A percentile compares a stretch with the other conserved stretches of the same genome.
phyloP scores from a whole-genome alignment of 2,113 vertebrate species.

The Cavia aperea region DNA sequence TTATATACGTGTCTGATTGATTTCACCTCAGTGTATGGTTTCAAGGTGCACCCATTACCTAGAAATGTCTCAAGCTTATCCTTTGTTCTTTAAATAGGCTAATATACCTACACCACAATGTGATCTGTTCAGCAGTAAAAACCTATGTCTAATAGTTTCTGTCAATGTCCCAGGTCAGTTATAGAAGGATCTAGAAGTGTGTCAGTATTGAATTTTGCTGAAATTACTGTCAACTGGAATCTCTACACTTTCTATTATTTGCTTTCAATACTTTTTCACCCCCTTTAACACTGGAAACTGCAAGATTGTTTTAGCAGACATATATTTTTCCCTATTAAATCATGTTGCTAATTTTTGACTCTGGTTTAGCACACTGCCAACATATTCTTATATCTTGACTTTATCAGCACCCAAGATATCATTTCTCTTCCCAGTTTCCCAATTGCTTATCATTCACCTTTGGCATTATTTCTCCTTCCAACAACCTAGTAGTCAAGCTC shows the following conservation, averaged over 20 bases:
- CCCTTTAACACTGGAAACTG: not conserved
- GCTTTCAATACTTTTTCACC: not conserved
- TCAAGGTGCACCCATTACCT: not conserved
- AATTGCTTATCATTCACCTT: not conserved
- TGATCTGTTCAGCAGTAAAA: not conserved
- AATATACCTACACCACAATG: not conserved
- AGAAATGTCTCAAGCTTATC: not conserved
- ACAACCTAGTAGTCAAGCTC: not conserved
- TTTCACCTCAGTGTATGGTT: not conserved
- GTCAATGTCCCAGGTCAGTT: not conserved
- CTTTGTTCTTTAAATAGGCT: not conserved
- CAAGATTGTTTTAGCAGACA: not conserved
- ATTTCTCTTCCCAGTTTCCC: not conserved
- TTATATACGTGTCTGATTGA: not conserved
- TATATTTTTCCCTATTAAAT: slow-evolving; percentile 17
- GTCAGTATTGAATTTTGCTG: not conserved
- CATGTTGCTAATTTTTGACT: slow-evolving; percentile 36
- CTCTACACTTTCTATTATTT: not conserved
- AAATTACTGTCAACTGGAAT: not conserved
- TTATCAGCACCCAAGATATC: slow-evolving; percentile 13
- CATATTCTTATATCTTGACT: not conserved
- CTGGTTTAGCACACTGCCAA: slow-evolving; percentile 4
- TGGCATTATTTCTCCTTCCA: slow-evolving; percentile 17
- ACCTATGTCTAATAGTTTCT: not conserved
- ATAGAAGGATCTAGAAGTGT: no score